A percentile compares a stretch with the other conserved stretches of the same genome.
These are phyloP conservation scores for Sinopyrophorus schimmeli DNA, from an alignment of 2,888 invertebrate genomes.

Conservation along the genomic window DNA sequence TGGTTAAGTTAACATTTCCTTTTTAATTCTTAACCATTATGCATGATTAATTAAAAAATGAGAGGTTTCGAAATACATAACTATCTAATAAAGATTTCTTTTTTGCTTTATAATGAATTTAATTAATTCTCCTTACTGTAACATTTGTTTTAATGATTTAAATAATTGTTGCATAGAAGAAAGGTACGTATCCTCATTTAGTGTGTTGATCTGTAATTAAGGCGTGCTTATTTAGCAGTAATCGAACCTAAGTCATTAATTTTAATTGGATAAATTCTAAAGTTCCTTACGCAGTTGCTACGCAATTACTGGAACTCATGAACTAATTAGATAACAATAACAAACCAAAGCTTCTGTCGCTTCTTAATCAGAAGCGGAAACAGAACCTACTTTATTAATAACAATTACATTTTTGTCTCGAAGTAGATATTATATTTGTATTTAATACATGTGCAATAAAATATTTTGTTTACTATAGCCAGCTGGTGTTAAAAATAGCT, in stretches of 20 bases:
- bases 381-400: constrained; percentile 26
- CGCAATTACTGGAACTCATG: constrained; percentile 44
- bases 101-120: constrained; percentile 25
- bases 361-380: constrained; percentile 35
- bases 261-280: constrained; percentile 46
- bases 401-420: constrained; percentile 12
- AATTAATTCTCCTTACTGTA: constrained; percentile 24
- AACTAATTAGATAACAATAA: constrained; percentile 45
- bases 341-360: constrained; percentile 33
- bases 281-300: constrained; percentile 43
- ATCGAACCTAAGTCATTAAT: constrained; percentile 48
- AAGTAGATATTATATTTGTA: constrained; percentile 12
- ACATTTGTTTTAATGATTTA: constrained; percentile 25
- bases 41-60: no score
- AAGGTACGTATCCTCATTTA: constrained; percentile 31
- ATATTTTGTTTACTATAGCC: no score
- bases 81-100: constrained; percentile 23
- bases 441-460: no score
- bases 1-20: no score
- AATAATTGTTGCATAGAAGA: constrained; percentile 20
- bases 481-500: no score
- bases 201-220: constrained; percentile 40
- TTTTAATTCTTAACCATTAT: no score
- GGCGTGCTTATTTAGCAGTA: constrained; percentile 43
- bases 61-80: constrained; percentile 20